phyloP scores from a whole-genome alignment of 2,797 vertebrate genomes.

The Chelmon rostratus region DNA sequence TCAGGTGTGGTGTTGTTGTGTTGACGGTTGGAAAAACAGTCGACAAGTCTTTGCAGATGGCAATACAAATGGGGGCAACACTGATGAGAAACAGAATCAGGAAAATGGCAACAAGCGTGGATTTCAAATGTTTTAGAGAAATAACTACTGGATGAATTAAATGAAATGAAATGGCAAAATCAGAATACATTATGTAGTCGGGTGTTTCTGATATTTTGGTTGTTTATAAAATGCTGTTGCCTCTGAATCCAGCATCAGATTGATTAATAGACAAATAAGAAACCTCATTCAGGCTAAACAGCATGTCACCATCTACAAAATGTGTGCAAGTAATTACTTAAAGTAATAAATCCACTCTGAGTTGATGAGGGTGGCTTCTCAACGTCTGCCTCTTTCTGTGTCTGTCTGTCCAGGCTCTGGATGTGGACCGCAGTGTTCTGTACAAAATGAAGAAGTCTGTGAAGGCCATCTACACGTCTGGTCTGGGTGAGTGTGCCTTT shows the following conservation, averaged over 20 bases:
- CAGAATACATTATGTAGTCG: neutral
- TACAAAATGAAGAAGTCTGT: constrained; percentile 99
- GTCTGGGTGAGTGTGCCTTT: constrained; percentile 90
- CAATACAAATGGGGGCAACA: neutral
- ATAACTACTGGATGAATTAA: neutral
- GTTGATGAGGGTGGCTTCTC: neutral
- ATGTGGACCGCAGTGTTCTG: constrained; percentile 96
- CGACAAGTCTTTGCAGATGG: neutral
- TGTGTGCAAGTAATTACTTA: neutral
- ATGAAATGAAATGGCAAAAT: neutral
- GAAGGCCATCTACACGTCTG: constrained; percentile 97
- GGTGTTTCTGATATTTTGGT: too few species aligned
- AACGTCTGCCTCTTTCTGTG: constrained; percentile 45
- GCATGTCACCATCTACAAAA: neutral
- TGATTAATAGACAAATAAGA: neutral
- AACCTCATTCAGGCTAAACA: neutral
- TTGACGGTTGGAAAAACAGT: neutral
- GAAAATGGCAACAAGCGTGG: too few species aligned
- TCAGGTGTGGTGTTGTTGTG: neutral
- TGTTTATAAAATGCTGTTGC: too few species aligned
- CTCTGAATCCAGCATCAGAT: neutral
- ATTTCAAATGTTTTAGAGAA: too few species aligned
- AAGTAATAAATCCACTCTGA: neutral
- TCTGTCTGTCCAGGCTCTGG: constrained; percentile 89
- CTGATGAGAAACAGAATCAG: too few species aligned